Conservation (phyloP, 2,888 invertebrate species). For the Eucera pruinosa region DNA sequence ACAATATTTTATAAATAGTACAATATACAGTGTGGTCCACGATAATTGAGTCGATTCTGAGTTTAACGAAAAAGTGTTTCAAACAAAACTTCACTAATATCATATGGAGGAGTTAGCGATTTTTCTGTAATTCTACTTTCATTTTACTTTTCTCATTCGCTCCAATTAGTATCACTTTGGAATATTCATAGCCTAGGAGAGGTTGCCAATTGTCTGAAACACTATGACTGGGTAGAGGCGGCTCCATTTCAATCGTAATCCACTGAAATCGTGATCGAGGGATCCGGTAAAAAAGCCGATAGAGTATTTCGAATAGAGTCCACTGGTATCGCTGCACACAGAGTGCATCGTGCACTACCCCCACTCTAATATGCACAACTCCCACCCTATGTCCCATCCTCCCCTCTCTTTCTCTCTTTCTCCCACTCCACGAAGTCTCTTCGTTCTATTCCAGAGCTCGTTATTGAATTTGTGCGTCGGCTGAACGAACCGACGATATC, state of each 20-base stretch:
- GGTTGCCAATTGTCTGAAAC: neutral
- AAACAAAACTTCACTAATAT: too few relatives aligned
- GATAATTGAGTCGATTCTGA: too few relatives aligned
- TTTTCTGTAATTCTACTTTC: too few relatives aligned
- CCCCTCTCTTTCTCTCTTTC: neutral
- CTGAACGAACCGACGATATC: slow-evolving; percentile 74
- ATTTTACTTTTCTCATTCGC: too few relatives aligned
- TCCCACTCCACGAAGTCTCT: too few relatives aligned
- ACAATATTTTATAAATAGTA: too few relatives aligned
- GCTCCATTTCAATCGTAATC: slow-evolving; percentile 24
- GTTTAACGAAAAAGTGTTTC: too few relatives aligned
- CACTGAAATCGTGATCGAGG: slow-evolving; percentile 31
- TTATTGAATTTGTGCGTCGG: slow-evolving; percentile 78
- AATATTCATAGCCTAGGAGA: neutral
- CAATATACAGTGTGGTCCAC: too few relatives aligned
- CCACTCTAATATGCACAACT: slow-evolving; percentile 4
- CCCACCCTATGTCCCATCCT: slow-evolving; percentile 9
- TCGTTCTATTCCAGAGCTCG: slow-evolving; percentile 72
- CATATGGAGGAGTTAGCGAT: too few relatives aligned
- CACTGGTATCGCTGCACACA: slow-evolving; percentile 54
- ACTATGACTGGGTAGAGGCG: neutral
- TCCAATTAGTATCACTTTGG: neutral
- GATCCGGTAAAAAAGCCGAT: slow-evolving; percentile 20
- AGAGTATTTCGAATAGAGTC: slow-evolving; percentile 55
- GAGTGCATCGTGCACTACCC: slow-evolving; percentile 56